Percentiles rank a stretch among this genome's conserved stretches.
phyloP scores from a whole-genome alignment of 2,797 vertebrate species.

The Poecilia velifera region DNA sequence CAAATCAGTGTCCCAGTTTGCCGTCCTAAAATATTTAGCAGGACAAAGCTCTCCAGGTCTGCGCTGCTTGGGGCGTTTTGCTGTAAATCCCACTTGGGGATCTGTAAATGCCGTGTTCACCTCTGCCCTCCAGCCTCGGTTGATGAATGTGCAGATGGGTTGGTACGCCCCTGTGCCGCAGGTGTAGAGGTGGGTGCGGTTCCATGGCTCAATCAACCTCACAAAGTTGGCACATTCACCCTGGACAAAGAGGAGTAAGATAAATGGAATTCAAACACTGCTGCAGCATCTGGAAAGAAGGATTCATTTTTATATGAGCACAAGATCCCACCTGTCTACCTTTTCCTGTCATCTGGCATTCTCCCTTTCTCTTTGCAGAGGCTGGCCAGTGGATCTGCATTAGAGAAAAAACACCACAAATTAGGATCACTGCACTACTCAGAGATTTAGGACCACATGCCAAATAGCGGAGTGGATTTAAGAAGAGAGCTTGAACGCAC shows the following conservation, averaged over 20 bases:
- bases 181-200: conserved; percentile 88
- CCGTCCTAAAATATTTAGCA: conserved; percentile 73
- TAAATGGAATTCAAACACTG: conserved; percentile 51
- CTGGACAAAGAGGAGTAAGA: conserved; percentile 66
- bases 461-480: conserved; percentile 41
- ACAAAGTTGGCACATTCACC: conserved; percentile 89
- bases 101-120: conserved; percentile 64
- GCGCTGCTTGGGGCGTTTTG: conserved; percentile 25
- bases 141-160: conserved; percentile 87
- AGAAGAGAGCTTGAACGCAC: conserved; percentile 70
- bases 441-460: conserved; percentile 32
- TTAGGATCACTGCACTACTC: conserved; percentile 30
- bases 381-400: conserved; percentile 87
- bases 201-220: conserved; percentile 86
- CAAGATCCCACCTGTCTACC: conserved; percentile 80
- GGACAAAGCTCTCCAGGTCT: conserved; percentile 51
- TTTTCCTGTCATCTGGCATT: conserved; percentile 88
- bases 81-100: conserved; percentile 47
- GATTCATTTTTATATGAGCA: conserved; percentile 29
- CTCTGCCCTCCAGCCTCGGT: conserved; percentile 88
- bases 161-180: conserved; percentile 89
- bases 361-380: conserved; percentile 83
- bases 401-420: conserved; percentile 18
- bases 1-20: conserved; percentile 76
- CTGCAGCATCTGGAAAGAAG: conserved; percentile 34